Conservation (phyloP, 1,140 invertebrate species). For the Dufourea novaeangliae region DNA sequence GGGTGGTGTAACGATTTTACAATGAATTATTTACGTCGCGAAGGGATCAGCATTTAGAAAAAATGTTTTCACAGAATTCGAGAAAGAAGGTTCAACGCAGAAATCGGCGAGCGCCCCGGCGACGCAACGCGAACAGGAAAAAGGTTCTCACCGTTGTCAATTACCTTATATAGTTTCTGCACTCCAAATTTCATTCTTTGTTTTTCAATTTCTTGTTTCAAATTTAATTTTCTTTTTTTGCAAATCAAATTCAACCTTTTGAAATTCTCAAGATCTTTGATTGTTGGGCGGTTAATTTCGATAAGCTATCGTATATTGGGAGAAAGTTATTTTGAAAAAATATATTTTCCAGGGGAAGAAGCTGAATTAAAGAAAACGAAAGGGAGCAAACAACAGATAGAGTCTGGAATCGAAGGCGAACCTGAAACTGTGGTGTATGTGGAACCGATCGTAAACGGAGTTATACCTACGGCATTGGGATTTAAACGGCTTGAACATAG, state of each 20-base stretch:
- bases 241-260: no score
- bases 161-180: no score
- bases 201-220: no score
- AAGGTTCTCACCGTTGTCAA: neutral
- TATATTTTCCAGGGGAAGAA: neutral
- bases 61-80: neutral
- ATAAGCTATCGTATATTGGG: no score
- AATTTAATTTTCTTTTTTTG: no score
- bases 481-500: conserved; percentile 66
- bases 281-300: neutral
- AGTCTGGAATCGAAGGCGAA: conserved; percentile 6
- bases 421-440: conserved; percentile 59
- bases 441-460: conserved; percentile 57
- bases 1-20: conserved; percentile 29
- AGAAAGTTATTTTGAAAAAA: no score
- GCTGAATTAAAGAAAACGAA: conserved; percentile 10
- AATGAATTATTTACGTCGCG: neutral
- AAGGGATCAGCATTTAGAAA: no score
- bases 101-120: neutral
- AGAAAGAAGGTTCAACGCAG: neutral
- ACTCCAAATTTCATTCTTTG: no score
- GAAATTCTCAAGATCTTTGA: no score
- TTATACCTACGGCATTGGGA: conserved; percentile 43
- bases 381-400: conserved; percentile 19
- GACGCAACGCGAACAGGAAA: neutral